Evolutionary conservation across 2,888 invertebrate species (phyloP).

Genomic region (Lasioglossum vierecki): DNA sequence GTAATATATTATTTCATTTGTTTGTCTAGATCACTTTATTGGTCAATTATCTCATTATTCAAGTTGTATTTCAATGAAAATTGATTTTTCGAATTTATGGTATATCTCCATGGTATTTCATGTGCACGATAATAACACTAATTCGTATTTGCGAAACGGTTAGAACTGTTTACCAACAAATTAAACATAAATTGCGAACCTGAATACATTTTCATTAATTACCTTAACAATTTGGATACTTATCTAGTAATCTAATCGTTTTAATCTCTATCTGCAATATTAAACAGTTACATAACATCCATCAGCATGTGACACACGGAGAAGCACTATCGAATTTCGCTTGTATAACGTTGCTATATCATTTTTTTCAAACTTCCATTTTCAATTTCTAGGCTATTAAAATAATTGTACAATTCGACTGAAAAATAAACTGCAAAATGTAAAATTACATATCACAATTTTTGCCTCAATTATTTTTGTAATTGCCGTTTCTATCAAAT

Average conservation of each 20-base stretch:
- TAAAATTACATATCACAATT: background rate
- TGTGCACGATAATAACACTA: background rate
- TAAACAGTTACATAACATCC: background rate
- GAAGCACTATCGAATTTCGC: background rate
- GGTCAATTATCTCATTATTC: background rate
- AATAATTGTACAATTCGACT: background rate
- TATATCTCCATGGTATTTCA: background rate
- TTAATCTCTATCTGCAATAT: background rate
- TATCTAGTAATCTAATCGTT: background rate
- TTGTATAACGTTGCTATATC: background rate
- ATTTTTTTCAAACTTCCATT: background rate
- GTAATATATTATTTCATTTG: no score
- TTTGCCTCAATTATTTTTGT: background rate
- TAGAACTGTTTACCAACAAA: background rate
- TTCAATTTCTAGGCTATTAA: background rate
- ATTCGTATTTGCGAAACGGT: background rate
- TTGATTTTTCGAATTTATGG: background rate
- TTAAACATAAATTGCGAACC: background rate
- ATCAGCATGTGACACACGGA: background rate
- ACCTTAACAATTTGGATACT: background rate
- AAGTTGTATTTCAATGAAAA: no score
- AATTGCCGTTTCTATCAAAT: no score
- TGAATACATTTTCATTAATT: background rate
- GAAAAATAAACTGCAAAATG: background rate
- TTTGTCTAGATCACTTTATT: background rate